Conservation (phyloP, 2,113 vertebrate genomes). For the Apodemus speciosus region DNA sequence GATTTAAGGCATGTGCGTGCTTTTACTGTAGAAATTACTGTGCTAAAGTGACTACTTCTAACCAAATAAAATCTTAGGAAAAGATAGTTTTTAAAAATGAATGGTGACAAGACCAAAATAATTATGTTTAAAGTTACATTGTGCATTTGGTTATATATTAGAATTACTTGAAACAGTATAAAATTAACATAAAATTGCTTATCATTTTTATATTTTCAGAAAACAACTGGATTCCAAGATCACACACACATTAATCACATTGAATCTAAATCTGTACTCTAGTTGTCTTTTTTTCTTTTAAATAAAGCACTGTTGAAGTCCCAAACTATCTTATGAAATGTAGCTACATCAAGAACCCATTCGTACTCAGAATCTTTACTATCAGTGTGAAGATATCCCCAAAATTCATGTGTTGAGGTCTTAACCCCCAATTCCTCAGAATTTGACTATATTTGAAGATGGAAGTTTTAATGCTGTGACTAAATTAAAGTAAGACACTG, state of each 20-base stretch:
- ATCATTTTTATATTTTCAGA: not conserved
- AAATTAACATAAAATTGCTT: not conserved
- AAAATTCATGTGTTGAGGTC: not conserved
- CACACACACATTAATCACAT: not conserved
- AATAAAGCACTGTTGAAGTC: not conserved
- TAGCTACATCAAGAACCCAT: not conserved
- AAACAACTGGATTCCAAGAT: not conserved
- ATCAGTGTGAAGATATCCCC: not conserved
- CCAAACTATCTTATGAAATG: not conserved
- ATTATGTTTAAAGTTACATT: not conserved
- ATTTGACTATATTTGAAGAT: not conserved
- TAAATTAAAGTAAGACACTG: not conserved
- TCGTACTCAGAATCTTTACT: not conserved
- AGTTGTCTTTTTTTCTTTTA: not conserved
- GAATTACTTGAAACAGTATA: not conserved
- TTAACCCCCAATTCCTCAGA: not conserved
- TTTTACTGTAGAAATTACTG: not conserved
- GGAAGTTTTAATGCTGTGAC: not conserved
- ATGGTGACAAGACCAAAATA: not conserved
- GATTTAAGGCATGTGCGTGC: not conserved
- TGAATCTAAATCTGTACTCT: not conserved
- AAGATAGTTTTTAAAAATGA: not conserved
- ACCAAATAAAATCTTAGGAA: not conserved
- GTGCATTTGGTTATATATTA: not conserved
- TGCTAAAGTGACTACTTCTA: not conserved